Percentiles rank a stretch among this genome's conserved stretches.
Evolutionary conservation across 2,797 vertebrate genomes (phyloP).

Genomic region (Pseudochaenichthys georgianus): DNA sequence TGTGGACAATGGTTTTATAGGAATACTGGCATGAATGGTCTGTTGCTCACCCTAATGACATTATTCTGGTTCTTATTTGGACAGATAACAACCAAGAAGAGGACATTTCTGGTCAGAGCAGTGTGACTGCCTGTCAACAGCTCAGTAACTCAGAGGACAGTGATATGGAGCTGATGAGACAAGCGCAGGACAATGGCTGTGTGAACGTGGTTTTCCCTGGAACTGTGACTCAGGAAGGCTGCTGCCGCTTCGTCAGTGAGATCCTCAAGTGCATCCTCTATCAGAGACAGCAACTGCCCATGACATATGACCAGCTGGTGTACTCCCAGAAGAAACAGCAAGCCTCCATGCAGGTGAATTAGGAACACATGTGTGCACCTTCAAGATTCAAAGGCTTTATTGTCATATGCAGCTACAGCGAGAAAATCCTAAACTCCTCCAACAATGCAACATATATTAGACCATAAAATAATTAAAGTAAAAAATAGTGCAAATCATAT

Average conservation of each 20-base stretch:
- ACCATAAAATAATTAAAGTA: too few species aligned
- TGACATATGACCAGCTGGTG: slow-evolving; percentile 94
- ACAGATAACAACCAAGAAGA: slow-evolving; percentile 50
- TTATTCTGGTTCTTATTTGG: slow-evolving; percentile 32
- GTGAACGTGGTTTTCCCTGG: slow-evolving; percentile 90
- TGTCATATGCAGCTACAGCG: too few species aligned
- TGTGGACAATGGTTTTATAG: neutral
- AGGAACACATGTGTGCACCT: neutral
- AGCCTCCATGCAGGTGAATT: slow-evolving; percentile 71
- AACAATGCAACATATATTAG: too few species aligned
- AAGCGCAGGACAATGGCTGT: slow-evolving; percentile 72
- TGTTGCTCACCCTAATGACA: slow-evolving; percentile 23
- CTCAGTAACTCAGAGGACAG: slow-evolving; percentile 33
- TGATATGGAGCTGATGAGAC: slow-evolving; percentile 71
- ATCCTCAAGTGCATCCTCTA: slow-evolving; percentile 94
- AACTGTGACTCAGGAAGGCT: slow-evolving; percentile 88
- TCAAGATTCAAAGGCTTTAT: too few species aligned
- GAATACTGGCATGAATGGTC: neutral
- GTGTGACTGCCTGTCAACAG: slow-evolving; percentile 18
- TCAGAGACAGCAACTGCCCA: slow-evolving; percentile 95
- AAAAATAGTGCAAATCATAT: neutral
- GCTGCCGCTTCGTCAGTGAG: slow-evolving; percentile 92
- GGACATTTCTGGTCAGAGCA: slow-evolving; percentile 5
- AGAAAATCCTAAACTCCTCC: too few species aligned
- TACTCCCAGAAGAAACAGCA: slow-evolving; percentile 85